Conservation (phyloP, 53 echinoderm and acorn worm genomes). For the Stichopus horrens region DNA sequence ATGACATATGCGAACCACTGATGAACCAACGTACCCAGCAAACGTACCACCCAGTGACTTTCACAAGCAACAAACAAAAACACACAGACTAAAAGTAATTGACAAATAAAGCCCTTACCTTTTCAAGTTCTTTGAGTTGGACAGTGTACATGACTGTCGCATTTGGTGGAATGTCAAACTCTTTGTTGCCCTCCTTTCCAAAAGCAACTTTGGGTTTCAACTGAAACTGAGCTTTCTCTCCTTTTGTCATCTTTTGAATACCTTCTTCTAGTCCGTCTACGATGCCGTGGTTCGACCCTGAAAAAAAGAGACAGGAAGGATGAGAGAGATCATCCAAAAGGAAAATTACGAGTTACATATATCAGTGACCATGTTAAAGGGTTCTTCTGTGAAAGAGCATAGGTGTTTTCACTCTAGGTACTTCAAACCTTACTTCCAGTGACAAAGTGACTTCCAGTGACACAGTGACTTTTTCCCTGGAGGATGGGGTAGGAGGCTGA, state of each 20-base stretch:
- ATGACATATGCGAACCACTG: too few relatives aligned
- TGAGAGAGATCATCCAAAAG: too few relatives aligned
- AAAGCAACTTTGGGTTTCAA: conserved; percentile 85
- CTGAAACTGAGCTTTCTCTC: conserved; percentile 62
- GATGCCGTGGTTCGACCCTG: conserved; percentile 74
- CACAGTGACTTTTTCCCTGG: too few relatives aligned
- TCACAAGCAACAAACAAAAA: too few relatives aligned
- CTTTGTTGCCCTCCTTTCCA: conserved; percentile 66
- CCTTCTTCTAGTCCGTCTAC: conserved; percentile 73
- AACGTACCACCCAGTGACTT: too few relatives aligned
- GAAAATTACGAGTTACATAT: not conserved
- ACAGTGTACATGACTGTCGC: conserved; percentile 65
- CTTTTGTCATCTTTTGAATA: conserved; percentile 77
- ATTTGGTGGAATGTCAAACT: conserved; percentile 73
- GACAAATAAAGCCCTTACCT: conserved; percentile 56
- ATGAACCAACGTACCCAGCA: too few relatives aligned
- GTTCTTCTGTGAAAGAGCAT: not conserved
- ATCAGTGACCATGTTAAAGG: not conserved
- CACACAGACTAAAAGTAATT: too few relatives aligned
- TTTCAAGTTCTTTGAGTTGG: conserved; percentile 71
- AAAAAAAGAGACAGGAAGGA: not conserved
- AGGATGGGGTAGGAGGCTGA: too few relatives aligned
- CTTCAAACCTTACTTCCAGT: too few relatives aligned
- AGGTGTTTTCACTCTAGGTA: not conserved
- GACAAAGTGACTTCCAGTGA: too few relatives aligned